Percentiles rank a stretch among this genome's conserved stretches.
These are phyloP conservation scores for Nezara viridula DNA, from an alignment of 2,888 invertebrate species.

Conservation along the genomic window DNA sequence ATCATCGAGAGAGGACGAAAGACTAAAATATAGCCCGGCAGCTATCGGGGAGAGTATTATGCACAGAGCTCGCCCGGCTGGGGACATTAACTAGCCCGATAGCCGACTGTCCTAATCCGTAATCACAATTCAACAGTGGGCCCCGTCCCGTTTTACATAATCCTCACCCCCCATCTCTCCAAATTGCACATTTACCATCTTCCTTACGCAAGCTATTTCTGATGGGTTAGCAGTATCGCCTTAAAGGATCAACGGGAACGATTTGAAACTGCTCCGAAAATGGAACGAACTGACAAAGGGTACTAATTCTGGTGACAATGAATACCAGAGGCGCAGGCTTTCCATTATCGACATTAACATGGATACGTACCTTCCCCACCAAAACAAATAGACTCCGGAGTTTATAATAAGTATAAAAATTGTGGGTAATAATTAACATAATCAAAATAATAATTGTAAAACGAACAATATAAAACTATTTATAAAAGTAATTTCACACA, in stretches of 20 bases:
- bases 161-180: neutral
- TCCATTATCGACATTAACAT: no score
- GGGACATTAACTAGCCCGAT: conserved; percentile 43
- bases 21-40: conserved; percentile 9
- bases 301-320: no score
- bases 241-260: neutral
- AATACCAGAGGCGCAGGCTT: no score
- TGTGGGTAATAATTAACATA: no score
- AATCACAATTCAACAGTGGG: conserved; percentile 48
- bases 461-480: no score
- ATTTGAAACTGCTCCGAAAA: neutral
- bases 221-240: neutral
- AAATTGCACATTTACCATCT: conserved; percentile 34
- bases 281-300: neutral
- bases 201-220: conserved; percentile 37
- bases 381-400: no score
- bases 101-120: conserved; percentile 42
- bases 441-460: no score
- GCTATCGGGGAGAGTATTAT: conserved; percentile 15
- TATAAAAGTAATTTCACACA: no score
- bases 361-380: no score
- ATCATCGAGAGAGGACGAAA: neutral
- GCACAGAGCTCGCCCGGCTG: neutral
- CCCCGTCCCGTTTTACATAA: neutral
- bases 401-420: no score